Evolutionary conservation across 2,797 vertebrate species (phyloP), one percentile per base, ranked within the genome.

Genomic region (Etheostoma nigrum): DNA sequence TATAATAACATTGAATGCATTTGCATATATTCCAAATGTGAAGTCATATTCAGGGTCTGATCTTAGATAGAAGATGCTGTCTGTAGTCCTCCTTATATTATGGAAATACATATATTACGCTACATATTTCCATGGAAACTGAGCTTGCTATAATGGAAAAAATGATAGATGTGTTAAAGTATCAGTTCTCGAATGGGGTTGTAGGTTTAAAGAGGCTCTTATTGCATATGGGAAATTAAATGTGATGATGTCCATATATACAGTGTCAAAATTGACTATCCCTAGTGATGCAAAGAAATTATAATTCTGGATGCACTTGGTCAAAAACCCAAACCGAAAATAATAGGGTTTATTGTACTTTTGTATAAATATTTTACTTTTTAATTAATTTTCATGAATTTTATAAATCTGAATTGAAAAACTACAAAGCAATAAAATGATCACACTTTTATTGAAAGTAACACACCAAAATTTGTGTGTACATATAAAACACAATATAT

Each of bases 71-170:
- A 51, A 54, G 25, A 49, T 44, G 27, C 15, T 13, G 59, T 47
- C 16, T 59, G 13, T 63, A 5, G 66, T 19, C 51, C 21, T 74
- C 25, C 19, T 54, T 60, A 42, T 40, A 59, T 67, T 30, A 58
- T 10, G 76, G 5, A 4, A 74, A 83, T 61, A 55, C 15, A 70
- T 67, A 66, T 52, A 72, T 67, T 54, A 61, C 11, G 36, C 11
- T 5, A 68, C 66, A 64, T 47, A 82, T 90, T 68, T 77, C 80
- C 78, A 86, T 86, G 81, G 82, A 83, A 90, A 91, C 78, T 67
- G 62, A 44, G 42, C 42, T 49, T 51, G 59, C 18, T 44, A 59
- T 72, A 59, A 78, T 58, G 59, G n/a, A 60, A 45, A 57, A 27
- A 73, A 79, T 21, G 14, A 19, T 18, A 21, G 7, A 60, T 74